Evolutionary conservation across 2,113 vertebrate genomes (phyloP), one percentile per base, ranked within the genome.

Genomic region (Neolamprologus fasciatus): DNA sequence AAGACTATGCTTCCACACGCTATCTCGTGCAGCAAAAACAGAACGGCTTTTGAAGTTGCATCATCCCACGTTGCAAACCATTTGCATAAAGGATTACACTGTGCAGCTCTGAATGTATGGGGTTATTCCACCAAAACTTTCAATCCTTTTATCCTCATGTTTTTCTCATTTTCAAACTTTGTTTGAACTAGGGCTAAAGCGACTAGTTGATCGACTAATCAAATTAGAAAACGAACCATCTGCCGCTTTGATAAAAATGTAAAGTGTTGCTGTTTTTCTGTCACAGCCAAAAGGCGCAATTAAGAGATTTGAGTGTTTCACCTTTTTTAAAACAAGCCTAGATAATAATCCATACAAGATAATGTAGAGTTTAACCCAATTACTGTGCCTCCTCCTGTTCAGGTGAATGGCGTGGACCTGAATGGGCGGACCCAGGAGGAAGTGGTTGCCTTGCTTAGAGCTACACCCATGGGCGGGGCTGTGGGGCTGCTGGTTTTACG

Each of bases 361-460:
- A 23, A 23, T 23, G 23, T 23, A 23, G n/a, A 14, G 8, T 37
- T 55, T 5, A 82, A 81, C 5, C 19, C 28, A 5, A 6, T 21
- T 17, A 5, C 33, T 45, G 19, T 87, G 26, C 80, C 37, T 40
- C 40, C 50, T 28, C n/a, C 40, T 33, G 54, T 45, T 31, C 89
- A 99, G 98, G 98, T 99, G 88, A 99, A 98, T 47, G 97, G 97
- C 19, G 97, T 99, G 28, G 98, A 99, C 92, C 94, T 99, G 91
- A 97, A 96, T 19, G 98, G 98, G 31, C 97, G 97, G 90, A 98
- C 97, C n/a, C 98, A 99, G 92, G 98, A 99, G 91, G 98, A 99
- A 95, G 98, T 98, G 81, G 98, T 99, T 71, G 96, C 98, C 16
- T 91, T 99, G 93, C 95, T 99, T 85, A 94, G 98, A 93, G 98